These are phyloP conservation scores for Acanthisitta chloris DNA, from an alignment of 2,113 vertebrate genomes.

Conservation along the genomic window DNA sequence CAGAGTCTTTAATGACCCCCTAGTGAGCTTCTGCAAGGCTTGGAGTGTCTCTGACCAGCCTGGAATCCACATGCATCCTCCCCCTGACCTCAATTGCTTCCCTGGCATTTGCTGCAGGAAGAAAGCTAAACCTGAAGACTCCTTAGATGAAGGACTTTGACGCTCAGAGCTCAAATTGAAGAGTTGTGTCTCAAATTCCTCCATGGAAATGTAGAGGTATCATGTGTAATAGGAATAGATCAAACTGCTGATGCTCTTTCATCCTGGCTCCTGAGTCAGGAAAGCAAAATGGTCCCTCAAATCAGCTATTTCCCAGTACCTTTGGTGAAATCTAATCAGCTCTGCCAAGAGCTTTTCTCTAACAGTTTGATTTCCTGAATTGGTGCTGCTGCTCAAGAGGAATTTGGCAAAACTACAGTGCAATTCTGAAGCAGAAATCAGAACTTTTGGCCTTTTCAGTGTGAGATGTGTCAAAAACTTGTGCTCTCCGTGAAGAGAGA, in stretches of 20 bases:
- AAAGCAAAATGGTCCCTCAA: neutral
- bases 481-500: accelerated
- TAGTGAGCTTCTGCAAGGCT: neutral
- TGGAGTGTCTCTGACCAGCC: neutral
- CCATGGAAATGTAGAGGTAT: neutral
- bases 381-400: neutral
- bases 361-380: neutral
- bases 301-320: neutral
- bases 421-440: neutral
- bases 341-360: neutral
- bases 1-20: neutral
- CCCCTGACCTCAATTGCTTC: neutral
- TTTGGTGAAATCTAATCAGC: neutral
- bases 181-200: neutral
- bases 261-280: neutral
- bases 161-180: neutral
- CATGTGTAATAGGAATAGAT: neutral
- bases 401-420: neutral
- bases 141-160: neutral
- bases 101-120: neutral
- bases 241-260: neutral
- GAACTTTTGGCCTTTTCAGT: neutral
- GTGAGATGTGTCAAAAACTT: neutral
- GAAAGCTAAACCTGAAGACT: neutral
- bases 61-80: neutral